These are phyloP conservation scores for Campoplex nolae DNA, from an alignment of 2,888 invertebrate genomes.

Conservation along the genomic window DNA sequence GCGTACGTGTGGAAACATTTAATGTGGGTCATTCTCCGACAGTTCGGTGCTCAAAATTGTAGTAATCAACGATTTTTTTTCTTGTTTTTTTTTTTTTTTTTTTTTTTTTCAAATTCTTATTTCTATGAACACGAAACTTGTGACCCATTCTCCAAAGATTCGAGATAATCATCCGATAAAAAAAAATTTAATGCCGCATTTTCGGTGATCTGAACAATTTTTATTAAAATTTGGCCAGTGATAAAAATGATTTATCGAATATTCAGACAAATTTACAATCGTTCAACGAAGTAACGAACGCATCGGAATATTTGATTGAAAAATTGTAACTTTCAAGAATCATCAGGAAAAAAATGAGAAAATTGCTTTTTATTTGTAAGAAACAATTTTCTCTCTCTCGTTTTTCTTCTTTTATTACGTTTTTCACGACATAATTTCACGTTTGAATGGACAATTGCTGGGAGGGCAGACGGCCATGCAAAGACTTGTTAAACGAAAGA, in stretches of 20 bases:
- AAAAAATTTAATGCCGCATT: not conserved
- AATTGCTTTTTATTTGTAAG: not conserved
- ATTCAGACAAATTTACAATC: not conserved
- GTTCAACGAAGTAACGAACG: too few species aligned
- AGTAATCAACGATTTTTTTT: not conserved
- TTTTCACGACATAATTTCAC: slow-evolving; percentile 8
- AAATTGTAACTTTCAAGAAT: not conserved
- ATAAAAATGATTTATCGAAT: not conserved
- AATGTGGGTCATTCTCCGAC: slow-evolving; percentile 10
- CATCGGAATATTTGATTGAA: too few species aligned
- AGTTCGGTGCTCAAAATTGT: not conserved
- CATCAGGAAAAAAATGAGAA: not conserved
- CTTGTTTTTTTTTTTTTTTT: not conserved
- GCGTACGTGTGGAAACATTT: not conserved
- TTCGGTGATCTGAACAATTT: too few species aligned
- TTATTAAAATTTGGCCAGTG: too few species aligned
- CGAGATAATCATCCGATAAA: not conserved
- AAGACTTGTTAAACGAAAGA: not conserved
- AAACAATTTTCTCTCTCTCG: not conserved
- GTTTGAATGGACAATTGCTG: not conserved
- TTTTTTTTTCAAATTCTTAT: not conserved
- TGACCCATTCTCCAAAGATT: not conserved
- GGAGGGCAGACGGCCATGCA: not conserved
- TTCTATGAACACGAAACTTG: not conserved
- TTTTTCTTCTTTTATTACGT: not conserved